Evolutionary conservation across 2,888 invertebrate species (phyloP).

Genomic region (Dolichomitus sp.): DNA sequence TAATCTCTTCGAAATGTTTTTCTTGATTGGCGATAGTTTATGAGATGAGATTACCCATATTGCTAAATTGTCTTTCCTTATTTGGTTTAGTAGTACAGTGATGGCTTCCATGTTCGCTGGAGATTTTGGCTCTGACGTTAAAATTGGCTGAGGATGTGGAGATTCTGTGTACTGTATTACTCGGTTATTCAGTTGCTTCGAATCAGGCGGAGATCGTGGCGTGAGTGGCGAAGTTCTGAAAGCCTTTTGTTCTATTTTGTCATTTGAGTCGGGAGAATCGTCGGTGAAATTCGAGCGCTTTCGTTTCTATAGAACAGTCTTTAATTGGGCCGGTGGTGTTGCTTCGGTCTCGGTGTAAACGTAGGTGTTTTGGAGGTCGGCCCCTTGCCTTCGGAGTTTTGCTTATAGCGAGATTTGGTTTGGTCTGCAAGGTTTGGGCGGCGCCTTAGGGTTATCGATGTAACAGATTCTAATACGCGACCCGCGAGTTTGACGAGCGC

Average conservation of each 20-base stretch:
- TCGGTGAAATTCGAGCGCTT: neutral
- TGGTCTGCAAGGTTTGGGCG: slow-evolving; percentile 87
- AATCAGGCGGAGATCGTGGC: slow-evolving; percentile 9
- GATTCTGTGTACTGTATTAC: neutral
- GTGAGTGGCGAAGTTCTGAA: slow-evolving; percentile 11
- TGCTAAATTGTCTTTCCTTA: slow-evolving; percentile 10
- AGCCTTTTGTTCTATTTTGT: slow-evolving; percentile 12
- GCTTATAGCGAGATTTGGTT: slow-evolving; percentile 82
- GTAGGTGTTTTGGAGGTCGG: neutral
- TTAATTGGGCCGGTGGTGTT: slow-evolving; percentile 2
- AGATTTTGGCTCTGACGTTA: neutral
- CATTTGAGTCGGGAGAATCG: neutral
- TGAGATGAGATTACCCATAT: neutral
- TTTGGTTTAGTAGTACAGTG: neutral
- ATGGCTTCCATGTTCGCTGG: slow-evolving; percentile 6
- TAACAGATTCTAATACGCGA: too few species aligned
- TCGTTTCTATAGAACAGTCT: slow-evolving; percentile 9
- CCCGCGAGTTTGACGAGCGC: too few species aligned
- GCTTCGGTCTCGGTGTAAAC: slow-evolving; percentile 16
- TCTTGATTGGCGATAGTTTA: neutral
- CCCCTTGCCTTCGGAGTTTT: slow-evolving; percentile 21
- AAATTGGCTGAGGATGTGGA: neutral
- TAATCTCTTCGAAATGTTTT: slow-evolving; percentile 8
- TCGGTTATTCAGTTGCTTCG: neutral
- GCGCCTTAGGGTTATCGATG: slow-evolving; percentile 87